Conservation (phyloP, 1,140 invertebrate species). For the Heliconius hermathena region DNA sequence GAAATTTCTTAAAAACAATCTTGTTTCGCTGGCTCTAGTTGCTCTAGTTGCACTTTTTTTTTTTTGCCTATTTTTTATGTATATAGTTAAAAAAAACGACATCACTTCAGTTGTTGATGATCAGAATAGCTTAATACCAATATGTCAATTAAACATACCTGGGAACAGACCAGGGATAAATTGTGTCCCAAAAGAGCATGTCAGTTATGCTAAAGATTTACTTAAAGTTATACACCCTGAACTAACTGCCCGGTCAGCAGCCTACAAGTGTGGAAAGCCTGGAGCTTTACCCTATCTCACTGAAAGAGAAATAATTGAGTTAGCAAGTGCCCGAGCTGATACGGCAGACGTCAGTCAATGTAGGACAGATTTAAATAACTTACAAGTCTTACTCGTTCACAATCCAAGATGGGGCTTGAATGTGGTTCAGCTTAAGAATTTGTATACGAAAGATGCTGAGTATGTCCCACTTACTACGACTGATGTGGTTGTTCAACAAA, state of each 20-base stretch:
- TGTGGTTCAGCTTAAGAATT: constrained; percentile 78
- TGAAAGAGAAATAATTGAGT: constrained; percentile 82
- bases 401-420: constrained; percentile 87
- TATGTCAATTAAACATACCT: constrained; percentile 78
- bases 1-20: constrained; percentile 83
- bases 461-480: constrained; percentile 56
- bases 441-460: constrained; percentile 64
- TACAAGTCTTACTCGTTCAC: constrained; percentile 85
- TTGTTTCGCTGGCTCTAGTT: constrained; percentile 85
- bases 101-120: constrained; percentile 75
- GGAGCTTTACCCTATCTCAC: constrained; percentile 81
- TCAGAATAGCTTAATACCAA: constrained; percentile 81
- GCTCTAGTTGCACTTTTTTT: constrained; percentile 85
- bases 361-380: constrained; percentile 83
- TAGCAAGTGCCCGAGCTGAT: constrained; percentile 66
- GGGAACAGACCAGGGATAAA: constrained; percentile 81
- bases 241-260: constrained; percentile 81
- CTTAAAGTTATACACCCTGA: constrained; percentile 84
- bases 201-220: constrained; percentile 83
- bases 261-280: constrained; percentile 82
- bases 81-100: constrained; percentile 84
- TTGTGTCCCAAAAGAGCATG: constrained; percentile 83
- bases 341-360: constrained; percentile 70
- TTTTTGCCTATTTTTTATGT: constrained; percentile 84
- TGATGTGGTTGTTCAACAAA: constrained; percentile 81